Percentiles rank a stretch among this genome's conserved stretches.
phyloP scores from a whole-genome alignment of 2,113 vertebrate genomes.

The Triplophysa rosa region DNA sequence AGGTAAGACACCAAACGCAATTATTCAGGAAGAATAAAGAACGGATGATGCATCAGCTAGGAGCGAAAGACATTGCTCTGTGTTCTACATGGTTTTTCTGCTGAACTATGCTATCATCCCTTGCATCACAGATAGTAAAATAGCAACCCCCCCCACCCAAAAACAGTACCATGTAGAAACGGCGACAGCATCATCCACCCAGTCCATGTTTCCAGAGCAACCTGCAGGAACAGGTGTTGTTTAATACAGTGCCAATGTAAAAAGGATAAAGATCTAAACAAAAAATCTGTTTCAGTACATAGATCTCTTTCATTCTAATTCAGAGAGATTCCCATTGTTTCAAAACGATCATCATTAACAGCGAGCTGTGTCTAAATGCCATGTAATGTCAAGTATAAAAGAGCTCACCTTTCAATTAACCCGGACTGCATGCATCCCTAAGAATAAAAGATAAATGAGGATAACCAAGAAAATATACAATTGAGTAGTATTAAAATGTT shows the following conservation, averaged over 20 bases:
- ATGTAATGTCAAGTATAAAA: background rate
- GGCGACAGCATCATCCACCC: background rate
- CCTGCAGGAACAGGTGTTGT: background rate
- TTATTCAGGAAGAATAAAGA: background rate
- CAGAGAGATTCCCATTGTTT: constrained; percentile 95
- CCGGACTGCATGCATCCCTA: background rate
- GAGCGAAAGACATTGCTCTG: constrained; percentile 71
- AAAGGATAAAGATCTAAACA: fast-evolving
- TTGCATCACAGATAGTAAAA: background rate
- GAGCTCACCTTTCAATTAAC: background rate
- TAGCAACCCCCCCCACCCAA: too few species aligned
- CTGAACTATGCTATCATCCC: constrained; percentile 80
- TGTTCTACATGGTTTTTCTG: constrained; percentile 72
- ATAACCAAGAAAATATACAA: background rate
- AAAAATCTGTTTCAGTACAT: constrained; percentile 78
- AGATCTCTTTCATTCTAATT: constrained; percentile 78
- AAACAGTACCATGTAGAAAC: background rate
- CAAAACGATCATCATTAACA: constrained; percentile 49
- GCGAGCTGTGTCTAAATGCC: background rate
- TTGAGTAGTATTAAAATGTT: background rate
- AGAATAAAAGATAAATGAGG: background rate
- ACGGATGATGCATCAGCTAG: constrained; percentile 65
- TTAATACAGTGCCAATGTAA: background rate
- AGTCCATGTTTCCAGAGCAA: background rate
- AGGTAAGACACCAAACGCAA: background rate